phyloP scores from a whole-genome alignment of 2,888 invertebrate species.

The Hirtodrosophila confusa region DNA sequence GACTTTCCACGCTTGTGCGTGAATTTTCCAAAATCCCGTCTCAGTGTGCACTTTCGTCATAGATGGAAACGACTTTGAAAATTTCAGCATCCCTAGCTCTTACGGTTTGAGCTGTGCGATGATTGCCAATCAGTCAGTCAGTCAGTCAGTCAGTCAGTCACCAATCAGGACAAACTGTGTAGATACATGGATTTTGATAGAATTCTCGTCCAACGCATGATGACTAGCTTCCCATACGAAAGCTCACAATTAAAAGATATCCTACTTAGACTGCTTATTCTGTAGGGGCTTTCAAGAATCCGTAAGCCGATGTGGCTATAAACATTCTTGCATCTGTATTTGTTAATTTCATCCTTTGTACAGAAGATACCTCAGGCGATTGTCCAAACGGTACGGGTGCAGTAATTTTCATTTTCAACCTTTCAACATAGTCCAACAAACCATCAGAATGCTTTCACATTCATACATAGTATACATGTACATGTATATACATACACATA shows the following conservation, averaged over 20 bases:
- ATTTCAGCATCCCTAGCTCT: no score
- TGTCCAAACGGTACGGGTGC: slow-evolving; percentile 50
- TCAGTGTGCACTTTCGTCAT: no score
- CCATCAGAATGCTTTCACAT: slow-evolving; percentile 43
- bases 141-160: no score
- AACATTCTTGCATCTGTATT: slow-evolving; percentile 25
- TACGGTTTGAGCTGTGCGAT: no score
- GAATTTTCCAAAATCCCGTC: no score
- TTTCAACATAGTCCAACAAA: slow-evolving; percentile 49
- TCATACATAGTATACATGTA: slow-evolving; percentile 16
- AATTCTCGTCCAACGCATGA: no score
- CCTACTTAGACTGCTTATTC: slow-evolving; percentile 8
- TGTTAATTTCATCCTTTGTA: slow-evolving; percentile 45
- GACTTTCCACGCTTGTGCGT: no score
- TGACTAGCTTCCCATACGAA: background rate
- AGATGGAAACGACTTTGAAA: no score
- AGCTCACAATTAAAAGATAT: slow-evolving; percentile 11
- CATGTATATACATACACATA: slow-evolving; percentile 11
- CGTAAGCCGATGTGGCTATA: slow-evolving; percentile 2
- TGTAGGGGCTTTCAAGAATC: slow-evolving; percentile 1
- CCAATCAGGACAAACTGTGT: no score
- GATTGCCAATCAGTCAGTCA: no score
- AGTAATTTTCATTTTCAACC: slow-evolving; percentile 71
- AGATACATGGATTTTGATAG: no score
- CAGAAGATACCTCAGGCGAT: slow-evolving; percentile 51